Percentiles rank a stretch among this genome's conserved stretches.
These are phyloP conservation scores for Latrodectus geometricus DNA, from an alignment of 1,140 invertebrate species.

Conservation along the genomic window DNA sequence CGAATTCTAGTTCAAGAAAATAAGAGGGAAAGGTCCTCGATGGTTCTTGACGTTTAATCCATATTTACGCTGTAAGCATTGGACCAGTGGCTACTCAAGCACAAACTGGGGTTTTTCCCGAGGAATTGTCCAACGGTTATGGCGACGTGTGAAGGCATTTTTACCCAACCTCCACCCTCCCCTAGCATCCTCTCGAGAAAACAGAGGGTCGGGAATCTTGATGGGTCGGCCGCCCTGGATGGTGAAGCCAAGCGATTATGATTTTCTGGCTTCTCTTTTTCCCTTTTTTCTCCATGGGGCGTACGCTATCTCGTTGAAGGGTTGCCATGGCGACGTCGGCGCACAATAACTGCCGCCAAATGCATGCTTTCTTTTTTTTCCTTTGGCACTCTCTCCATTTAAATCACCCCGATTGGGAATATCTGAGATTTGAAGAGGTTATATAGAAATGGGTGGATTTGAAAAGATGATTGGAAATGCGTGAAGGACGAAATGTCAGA, in stretches of 20 bases:
- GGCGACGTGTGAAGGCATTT: conserved; percentile 36
- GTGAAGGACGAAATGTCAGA: too few species aligned
- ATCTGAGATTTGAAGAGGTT: too few species aligned
- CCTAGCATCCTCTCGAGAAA: conserved; percentile 18
- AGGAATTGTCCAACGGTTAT: conserved; percentile 28
- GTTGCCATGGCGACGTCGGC: not conserved
- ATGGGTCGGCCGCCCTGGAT: conserved; percentile 33
- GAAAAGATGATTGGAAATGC: too few species aligned
- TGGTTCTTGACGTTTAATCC: conserved; percentile 9
- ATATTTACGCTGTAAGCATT: not conserved
- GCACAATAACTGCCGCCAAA: conserved; percentile 8
- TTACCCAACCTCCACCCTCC: not conserved
- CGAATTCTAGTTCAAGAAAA: too few species aligned
- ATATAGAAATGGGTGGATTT: too few species aligned
- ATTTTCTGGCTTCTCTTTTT: conserved; percentile 33
- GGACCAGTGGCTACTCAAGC: not conserved
- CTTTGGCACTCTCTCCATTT: not conserved
- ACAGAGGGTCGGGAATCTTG: conserved; percentile 31
- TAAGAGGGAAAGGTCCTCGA: too few species aligned
- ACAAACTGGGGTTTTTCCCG: not conserved
- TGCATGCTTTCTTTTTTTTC: not conserved
- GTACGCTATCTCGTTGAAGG: conserved; percentile 1
- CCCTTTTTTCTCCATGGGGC: conserved; percentile 9
- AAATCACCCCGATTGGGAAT: too few species aligned
- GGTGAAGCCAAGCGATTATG: conserved; percentile 39